Evolutionary conservation across 2,888 invertebrate species (phyloP).

Genomic region (Lasioglossum morio): DNA sequence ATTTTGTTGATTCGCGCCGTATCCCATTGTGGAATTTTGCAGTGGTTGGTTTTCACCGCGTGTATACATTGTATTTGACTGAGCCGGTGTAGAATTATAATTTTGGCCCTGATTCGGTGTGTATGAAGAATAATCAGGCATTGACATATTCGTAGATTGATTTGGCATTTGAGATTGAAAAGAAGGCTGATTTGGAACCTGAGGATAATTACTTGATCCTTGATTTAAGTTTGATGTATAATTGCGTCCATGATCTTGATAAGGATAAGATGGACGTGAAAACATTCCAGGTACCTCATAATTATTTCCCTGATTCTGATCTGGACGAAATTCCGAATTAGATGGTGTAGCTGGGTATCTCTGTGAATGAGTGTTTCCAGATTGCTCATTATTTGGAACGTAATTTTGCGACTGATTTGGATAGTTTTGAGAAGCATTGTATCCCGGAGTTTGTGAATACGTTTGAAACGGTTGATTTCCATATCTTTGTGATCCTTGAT

Average conservation of each 20-base stretch:
- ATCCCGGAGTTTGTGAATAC: slow-evolving; percentile 76
- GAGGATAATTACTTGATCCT: slow-evolving; percentile 76
- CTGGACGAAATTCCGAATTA: slow-evolving; percentile 74
- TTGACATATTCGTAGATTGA: slow-evolving; percentile 73
- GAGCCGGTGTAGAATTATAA: slow-evolving; percentile 75
- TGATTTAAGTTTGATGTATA: slow-evolving; percentile 76
- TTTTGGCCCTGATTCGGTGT: slow-evolving; percentile 74
- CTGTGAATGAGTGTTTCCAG: slow-evolving; percentile 66
- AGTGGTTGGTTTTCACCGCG: slow-evolving; percentile 71
- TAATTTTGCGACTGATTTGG: slow-evolving; percentile 73
- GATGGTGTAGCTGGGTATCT: slow-evolving; percentile 70
- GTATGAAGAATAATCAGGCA: slow-evolving; percentile 78
- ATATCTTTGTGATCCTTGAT: slow-evolving; percentile 78
- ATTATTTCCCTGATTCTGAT: slow-evolving; percentile 74
- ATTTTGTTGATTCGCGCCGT: slow-evolving; percentile 69
- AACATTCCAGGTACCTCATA: slow-evolving; percentile 78
- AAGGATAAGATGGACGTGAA: slow-evolving; percentile 77
- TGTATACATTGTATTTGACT: slow-evolving; percentile 75
- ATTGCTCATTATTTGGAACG: slow-evolving; percentile 70
- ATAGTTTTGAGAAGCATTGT: slow-evolving; percentile 73
- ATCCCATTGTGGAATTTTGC: slow-evolving; percentile 72
- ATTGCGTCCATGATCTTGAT: slow-evolving; percentile 79
- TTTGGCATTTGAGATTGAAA: slow-evolving; percentile 75
- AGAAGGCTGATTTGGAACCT: slow-evolving; percentile 73
- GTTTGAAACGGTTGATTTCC: slow-evolving; percentile 77